Evolutionary conservation across 2,113 vertebrate genomes (phyloP), one percentile per base, ranked within the genome.

Genomic region (Vulpes ferrilata): DNA sequence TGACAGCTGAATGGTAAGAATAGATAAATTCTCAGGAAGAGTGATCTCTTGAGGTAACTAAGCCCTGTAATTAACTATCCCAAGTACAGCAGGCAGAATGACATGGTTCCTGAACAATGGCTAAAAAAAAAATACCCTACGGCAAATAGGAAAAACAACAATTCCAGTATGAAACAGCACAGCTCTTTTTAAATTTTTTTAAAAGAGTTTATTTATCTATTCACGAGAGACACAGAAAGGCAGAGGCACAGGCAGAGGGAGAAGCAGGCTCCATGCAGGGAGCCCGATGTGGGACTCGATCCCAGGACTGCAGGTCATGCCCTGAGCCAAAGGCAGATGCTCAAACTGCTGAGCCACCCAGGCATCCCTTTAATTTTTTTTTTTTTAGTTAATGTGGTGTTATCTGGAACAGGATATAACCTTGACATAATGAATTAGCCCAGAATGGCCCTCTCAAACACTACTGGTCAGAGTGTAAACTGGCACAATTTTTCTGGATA

Each of bases 11-110:
- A 69, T 57, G 27, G 51, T 32, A 85, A 74, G 79, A 95, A 69
- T 48, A 88, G 81, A 82, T 8, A 76, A 76, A 96, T 22, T 82
- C 74, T 59, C 79, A 83, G 73, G 59, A 51, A 15, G 16, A 93
- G 51, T 20, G 23, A 71, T 73, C 13, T 53, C 57, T 76, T 71
- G n/a, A 74, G 65, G 73, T 81, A 81, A 88, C 12, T 22, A 89
- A 93, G 22, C 51, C 32, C 64, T 97, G 48, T 67, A 86, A 93
- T 96, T 65, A 87, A 82, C 88, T 62, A 74, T 65, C 38, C 62
- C 51, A 82, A 82, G 51, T 69, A 91, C 7, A 96, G 65, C 20
- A 62, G 81, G 53, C 38, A 30, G 19, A 81, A 51, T 65, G 73
- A 65, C 53, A 55, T 10, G 65, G 57, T 87, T 13, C 35, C 64